Base-by-base conservation (phyloP, 2,888 invertebrate species). In the Capitulum mitella region DNA sequence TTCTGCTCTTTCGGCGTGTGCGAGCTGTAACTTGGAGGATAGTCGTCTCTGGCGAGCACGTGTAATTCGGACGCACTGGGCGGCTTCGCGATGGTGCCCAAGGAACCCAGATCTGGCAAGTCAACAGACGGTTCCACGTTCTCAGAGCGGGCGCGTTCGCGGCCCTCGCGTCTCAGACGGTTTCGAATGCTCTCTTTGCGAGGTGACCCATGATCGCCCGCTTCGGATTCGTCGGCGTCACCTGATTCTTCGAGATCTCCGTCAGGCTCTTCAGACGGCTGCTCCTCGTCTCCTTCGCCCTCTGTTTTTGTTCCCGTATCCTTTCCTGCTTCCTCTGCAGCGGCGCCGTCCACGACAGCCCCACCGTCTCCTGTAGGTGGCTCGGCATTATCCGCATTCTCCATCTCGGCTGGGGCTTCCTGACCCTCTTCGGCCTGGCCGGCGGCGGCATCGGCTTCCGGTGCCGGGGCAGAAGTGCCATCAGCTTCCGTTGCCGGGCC, bases 1-100 rank as follows among this genome's bases (percentile, higher is more conserved):
- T 92, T 84, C 78, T 91, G 89, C 85, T 94, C 93, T 84, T 93
- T 92, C 34, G 43, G 40, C n/a, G 74, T 43, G 16, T 75, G 3
- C 5, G 74, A 75, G 43, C n/a, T 43, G n/a, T 75, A 75, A 43
- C 74, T 75, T 1, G 5, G n/a, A n/a, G 74, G 74, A 12, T 43
- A 40, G 43, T 75, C 74, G 43, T 75, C 43, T 6, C 74, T 5
- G 26, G 74, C 3, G n/a, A 43, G n/a, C 5, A 75, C 14, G 22
- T 26, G 74, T 3, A 43, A n/a, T 5, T 40, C 43, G 2, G 40
- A 40, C 5, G n/a, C 43, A 3, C n/a, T 75, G 3, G 43, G 40
- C 64, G 64, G 34, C 19, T 32, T 34, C 3, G 12, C 19, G 34
- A 75, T n/a, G n/a, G 8, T 0, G 8, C n/a, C 40, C 12, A 37